Evolutionary conservation across 2,113 vertebrate genomes (phyloP).

Genomic region (Saguinus midas): DNA sequence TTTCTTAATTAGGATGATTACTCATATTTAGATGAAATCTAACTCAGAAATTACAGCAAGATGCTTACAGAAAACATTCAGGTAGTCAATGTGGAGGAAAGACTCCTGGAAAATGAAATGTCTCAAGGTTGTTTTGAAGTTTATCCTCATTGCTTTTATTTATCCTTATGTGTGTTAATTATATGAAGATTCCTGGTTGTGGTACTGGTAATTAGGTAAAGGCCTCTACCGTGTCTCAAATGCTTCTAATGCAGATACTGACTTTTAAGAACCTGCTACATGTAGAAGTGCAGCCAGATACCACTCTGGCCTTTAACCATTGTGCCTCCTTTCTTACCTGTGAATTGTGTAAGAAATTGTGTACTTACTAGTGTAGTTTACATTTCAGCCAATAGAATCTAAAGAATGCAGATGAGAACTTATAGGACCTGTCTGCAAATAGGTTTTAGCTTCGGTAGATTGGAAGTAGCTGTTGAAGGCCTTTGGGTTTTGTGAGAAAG

Average conservation of each 20-base stretch:
- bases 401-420: not conserved
- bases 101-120: not conserved
- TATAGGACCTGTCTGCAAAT: not conserved
- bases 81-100: not conserved
- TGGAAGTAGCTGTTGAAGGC: not conserved
- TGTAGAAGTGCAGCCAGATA: not conserved
- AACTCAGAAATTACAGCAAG: not conserved
- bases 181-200: not conserved
- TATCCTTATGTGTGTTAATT: not conserved
- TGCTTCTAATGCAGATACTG: not conserved
- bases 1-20: not conserved
- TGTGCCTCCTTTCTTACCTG: not conserved
- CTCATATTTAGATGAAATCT: slow-evolving; percentile 10
- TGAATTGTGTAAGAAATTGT: not conserved
- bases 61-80: not conserved
- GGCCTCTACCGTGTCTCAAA: not conserved
- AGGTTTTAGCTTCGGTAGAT: not conserved
- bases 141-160: not conserved
- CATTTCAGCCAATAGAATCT: not conserved
- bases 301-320: not conserved
- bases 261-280: not conserved
- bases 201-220: not conserved
- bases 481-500: not conserved
- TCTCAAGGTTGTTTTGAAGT: not conserved
- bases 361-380: not conserved